Conservation (phyloP, 2,797 vertebrate species). For the Takifugu ocellatus region DNA sequence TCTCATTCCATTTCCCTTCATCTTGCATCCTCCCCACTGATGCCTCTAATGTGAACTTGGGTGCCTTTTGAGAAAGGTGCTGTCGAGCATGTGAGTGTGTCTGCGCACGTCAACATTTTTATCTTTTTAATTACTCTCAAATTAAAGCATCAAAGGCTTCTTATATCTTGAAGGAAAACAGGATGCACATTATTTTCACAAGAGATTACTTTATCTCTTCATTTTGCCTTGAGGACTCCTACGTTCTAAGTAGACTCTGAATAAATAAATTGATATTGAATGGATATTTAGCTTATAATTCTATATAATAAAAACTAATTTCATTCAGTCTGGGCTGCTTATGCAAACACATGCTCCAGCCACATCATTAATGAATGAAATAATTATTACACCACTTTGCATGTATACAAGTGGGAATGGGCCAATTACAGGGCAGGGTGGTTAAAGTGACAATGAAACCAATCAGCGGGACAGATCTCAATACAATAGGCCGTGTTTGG, state of each 20-base stretch:
- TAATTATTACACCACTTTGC: too few species aligned
- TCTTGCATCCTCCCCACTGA: constrained; percentile 42
- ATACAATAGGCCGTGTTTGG: too few species aligned
- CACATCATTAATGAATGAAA: too few species aligned
- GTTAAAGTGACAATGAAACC: too few species aligned
- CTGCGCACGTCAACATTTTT: constrained; percentile 17
- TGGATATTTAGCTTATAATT: constrained; percentile 1
- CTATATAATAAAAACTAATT: too few species aligned
- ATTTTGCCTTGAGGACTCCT: constrained; percentile 6
- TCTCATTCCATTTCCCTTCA: constrained; percentile 37
- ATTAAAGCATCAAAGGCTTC: constrained; percentile 48
- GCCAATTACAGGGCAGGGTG: too few species aligned
- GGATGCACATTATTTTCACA: constrained; percentile 4
- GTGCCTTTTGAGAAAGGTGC: constrained; percentile 41
- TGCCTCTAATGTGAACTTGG: constrained; percentile 48
- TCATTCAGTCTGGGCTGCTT: too few species aligned
- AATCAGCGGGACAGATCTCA: too few species aligned
- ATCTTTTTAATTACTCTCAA: constrained; percentile 50
- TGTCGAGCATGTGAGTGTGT: constrained; percentile 8
- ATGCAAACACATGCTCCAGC: too few species aligned
- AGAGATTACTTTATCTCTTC: neutral
- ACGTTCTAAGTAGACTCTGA: neutral
- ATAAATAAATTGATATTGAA: neutral
- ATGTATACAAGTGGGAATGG: too few species aligned
- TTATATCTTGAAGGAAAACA: constrained; percentile 30